Percentiles rank a stretch among this genome's conserved stretches.
Conservation (phyloP, 1,140 invertebrate species). For the Meloidogyne hapla region DNA sequence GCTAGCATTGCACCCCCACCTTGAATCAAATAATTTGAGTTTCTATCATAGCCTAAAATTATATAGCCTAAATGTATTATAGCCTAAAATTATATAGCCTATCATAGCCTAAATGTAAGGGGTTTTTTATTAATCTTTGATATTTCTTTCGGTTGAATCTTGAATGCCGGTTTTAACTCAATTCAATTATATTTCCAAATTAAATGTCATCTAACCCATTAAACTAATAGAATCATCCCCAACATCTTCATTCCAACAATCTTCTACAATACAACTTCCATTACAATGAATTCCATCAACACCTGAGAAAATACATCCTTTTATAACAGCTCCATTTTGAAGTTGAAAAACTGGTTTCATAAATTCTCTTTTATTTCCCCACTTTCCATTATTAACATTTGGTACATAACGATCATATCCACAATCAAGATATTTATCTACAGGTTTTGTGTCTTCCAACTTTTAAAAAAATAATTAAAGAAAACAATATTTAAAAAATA, state of each 20-base stretch:
- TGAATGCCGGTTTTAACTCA: no score
- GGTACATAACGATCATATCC: constrained; percentile 4
- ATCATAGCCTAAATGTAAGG: no score
- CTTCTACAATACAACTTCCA: constrained; percentile 20
- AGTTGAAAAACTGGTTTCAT: constrained; percentile 23
- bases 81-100: no score
- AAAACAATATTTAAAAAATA: background rate
- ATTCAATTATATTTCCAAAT: no score
- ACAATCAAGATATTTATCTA: background rate
- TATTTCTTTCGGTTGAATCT: no score
- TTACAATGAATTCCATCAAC: constrained; percentile 29
- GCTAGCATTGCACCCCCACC: constrained; percentile 24
- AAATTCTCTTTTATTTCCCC: constrained; percentile 13
- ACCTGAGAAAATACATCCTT: constrained; percentile 25
- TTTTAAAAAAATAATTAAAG: background rate
- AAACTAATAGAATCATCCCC: constrained; percentile 30
- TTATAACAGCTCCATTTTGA: constrained; percentile 12
- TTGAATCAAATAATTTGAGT: background rate
- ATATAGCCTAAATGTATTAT: no score
- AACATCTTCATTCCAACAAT: constrained; percentile 27
- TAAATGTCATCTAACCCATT: background rate
- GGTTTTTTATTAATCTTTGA: no score
- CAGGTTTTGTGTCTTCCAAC: background rate
- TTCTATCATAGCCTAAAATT: background rate
- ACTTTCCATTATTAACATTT: constrained; percentile 12